A percentile compares a stretch with the other conserved stretches of the same genome.
Evolutionary conservation across 2,113 vertebrate species (phyloP).

Genomic region (Spheniscus mendiculus): DNA sequence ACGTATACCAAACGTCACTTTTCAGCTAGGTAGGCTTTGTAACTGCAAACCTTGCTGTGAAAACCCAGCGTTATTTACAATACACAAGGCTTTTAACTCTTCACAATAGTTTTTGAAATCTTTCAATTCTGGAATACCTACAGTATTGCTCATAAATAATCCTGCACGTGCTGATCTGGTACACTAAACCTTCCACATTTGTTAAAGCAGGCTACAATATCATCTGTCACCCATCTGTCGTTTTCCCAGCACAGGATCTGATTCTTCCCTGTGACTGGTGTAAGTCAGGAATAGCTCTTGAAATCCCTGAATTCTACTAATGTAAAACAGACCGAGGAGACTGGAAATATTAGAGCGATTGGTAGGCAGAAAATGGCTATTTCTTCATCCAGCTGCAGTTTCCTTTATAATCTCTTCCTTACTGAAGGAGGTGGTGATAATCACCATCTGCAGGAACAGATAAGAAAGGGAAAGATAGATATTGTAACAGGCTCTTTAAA

Average conservation of each 20-base stretch:
- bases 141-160: neutral
- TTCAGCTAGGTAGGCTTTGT: neutral
- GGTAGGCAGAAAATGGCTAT: neutral
- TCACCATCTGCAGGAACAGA: conserved; percentile 21
- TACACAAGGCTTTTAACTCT: neutral
- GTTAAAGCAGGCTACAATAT: neutral
- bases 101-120: neutral
- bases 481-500: neutral
- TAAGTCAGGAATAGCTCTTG: neutral
- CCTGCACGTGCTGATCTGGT: neutral
- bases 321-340: neutral
- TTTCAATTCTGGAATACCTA: neutral
- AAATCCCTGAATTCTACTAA: neutral
- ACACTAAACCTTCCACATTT: neutral
- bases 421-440: neutral
- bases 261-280: neutral
- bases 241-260: neutral
- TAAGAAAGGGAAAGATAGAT: neutral
- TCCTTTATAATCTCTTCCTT: conserved; percentile 1
- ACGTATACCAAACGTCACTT: neutral
- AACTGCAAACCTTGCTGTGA: neutral
- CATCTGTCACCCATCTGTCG: conserved; percentile 47
- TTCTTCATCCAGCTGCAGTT: neutral
- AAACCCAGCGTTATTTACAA: neutral
- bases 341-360: neutral